Evolutionary conservation across 2,797 vertebrate genomes (phyloP).

Genomic region (Pantherophis alleghaniensis): DNA sequence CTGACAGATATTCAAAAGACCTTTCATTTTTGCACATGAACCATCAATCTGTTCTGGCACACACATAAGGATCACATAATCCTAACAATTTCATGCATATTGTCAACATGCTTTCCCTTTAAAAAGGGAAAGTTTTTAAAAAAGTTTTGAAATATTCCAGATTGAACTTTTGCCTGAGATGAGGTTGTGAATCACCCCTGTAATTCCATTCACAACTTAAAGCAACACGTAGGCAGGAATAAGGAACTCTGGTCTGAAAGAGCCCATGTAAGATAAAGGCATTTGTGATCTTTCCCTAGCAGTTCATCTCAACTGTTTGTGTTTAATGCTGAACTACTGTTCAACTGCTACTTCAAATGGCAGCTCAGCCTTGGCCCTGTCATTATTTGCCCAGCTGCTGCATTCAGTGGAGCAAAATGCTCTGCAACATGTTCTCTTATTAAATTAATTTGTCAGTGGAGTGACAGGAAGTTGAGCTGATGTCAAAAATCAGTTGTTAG

Average conservation of each 20-base stretch:
- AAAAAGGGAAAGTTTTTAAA: too few species aligned
- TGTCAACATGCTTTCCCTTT: background rate
- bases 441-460: slow-evolving; percentile 19
- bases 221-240: background rate
- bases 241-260: slow-evolving; percentile 2
- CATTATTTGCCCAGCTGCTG: slow-evolving; percentile 5
- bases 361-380: background rate
- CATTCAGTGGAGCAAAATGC: slow-evolving; percentile 1
- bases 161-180: background rate
- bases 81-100: background rate
- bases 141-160: background rate
- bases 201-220: background rate
- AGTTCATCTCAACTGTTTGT: background rate
- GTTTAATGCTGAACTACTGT: background rate
- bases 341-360: background rate
- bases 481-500: slow-evolving; percentile 25
- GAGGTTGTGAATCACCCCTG: too few species aligned
- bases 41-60: background rate
- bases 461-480: background rate
- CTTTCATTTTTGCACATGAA: background rate
- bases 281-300: background rate
- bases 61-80: background rate
- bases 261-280: slow-evolving; percentile 5
- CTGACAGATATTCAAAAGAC: background rate
- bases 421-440: background rate